These are phyloP conservation scores for Harmothoe impar DNA, from an alignment of 2,888 invertebrate genomes.

Conservation along the genomic window DNA sequence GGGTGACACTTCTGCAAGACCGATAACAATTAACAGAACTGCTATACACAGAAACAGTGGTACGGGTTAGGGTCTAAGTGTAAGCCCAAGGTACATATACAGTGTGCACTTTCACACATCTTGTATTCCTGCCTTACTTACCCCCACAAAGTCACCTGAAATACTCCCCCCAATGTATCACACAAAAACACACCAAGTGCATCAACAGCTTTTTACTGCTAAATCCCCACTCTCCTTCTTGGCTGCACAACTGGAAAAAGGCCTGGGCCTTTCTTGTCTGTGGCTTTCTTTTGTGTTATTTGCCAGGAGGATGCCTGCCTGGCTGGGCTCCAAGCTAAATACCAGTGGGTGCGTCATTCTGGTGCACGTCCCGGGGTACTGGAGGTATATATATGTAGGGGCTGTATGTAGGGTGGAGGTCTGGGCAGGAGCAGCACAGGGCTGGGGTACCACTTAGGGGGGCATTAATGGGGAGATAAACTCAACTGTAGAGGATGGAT, in stretches of 20 bases:
- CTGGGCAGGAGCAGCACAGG: too few species aligned
- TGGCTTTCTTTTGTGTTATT: constrained; percentile 22
- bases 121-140: not conserved
- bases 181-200: constrained; percentile 22
- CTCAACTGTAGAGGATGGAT: too few species aligned
- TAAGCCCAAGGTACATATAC: too few species aligned
- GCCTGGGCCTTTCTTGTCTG: not conserved
- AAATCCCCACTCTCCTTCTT: not conserved
- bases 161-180: not conserved
- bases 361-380: not conserved
- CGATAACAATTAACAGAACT: too few species aligned
- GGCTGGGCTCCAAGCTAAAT: constrained; percentile 16
- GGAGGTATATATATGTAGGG: too few species aligned
- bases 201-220: not conserved
- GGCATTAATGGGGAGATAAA: too few species aligned
- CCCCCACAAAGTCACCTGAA: not conserved
- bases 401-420: too few species aligned
- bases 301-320: not conserved
- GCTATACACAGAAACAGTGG: too few species aligned
- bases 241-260: not conserved
- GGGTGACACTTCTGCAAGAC: too few species aligned
- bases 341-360: not conserved
- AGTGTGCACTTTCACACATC: not conserved
- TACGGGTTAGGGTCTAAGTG: too few species aligned
- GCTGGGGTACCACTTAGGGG: too few species aligned